Evolutionary conservation across 2,113 vertebrate species (phyloP), one percentile per base, ranked within the genome.

Genomic region (Hydropotes inermis): DNA sequence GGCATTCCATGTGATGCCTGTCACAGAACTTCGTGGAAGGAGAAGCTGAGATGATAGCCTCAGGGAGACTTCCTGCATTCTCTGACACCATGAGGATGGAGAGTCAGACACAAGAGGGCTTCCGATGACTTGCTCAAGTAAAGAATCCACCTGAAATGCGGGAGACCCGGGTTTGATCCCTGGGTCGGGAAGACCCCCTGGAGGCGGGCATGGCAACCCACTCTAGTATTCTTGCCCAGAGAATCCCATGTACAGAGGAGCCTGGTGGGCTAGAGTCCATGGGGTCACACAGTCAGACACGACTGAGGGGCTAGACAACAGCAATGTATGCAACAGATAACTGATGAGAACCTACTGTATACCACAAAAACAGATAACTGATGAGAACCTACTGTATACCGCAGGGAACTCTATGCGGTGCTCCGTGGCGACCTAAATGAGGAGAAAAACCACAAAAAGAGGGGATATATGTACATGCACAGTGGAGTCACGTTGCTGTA

Each of bases 1-100:
- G 23, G 2, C 30, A 23, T 50, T 25, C 58, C 2, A 0, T 28
- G 2, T 4, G 36, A 7, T 3, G 1, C 10, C 58, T 85, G 45
- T 57, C 15, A 13, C 54, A 39, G 30, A 92, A 55, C 52, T 23
- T 13, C 7, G 8, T 2, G 10, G 9, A 78, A 21, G 12, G 47
- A 23, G 30, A 81, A 27, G 14, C 47, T 9, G 39, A 27, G 43
- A 47, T n/a, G 2, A 50, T 45, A 47, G 8, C 13, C 17, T 78
- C 16, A 84, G 70, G 47, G 85, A 45, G 7, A 33, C 36, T 27
- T n/a, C 36, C 33, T 1, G 3, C 10, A 0, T 61, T 5, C 39
- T 36, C 43, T 21, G 19, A 10, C 1, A 3, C 3, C 12, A 21
- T 23, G 28, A n/a, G 25, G 14, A 7, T 36, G 15, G 76, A 39